Conservation (phyloP, 2,113 vertebrate species). For the Alethe diademata region DNA sequence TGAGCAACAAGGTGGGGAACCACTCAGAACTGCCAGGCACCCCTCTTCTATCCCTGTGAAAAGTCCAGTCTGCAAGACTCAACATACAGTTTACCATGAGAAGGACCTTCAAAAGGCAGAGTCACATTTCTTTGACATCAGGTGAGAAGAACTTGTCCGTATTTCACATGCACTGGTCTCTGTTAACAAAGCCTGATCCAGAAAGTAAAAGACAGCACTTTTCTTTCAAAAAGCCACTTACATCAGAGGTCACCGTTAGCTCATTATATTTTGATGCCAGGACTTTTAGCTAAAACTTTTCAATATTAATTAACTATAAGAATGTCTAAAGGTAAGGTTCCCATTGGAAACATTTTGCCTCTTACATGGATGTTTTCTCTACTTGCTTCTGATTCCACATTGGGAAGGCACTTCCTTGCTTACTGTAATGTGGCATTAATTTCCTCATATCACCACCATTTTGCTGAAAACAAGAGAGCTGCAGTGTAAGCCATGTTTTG, state of each 20-base stretch:
- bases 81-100: accelerated
- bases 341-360: not conserved
- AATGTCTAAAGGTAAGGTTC: not conserved
- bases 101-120: not conserved
- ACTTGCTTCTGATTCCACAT: not conserved
- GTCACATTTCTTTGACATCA: not conserved
- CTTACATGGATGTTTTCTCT: not conserved
- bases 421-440: not conserved
- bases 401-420: not conserved
- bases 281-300: not conserved
- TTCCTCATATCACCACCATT: not conserved
- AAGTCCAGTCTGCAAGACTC: not conserved
- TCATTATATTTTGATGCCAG: not conserved
- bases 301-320: not conserved
- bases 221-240: not conserved
- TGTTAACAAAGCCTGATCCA: not conserved
- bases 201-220: not conserved
- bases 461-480: not conserved
- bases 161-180: not conserved
- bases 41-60: no score
- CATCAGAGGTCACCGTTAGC: not conserved
- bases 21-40: not conserved
- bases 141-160: not conserved
- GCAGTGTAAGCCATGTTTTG: not conserved
- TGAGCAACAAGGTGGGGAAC: not conserved